Conservation (phyloP, 1,140 invertebrate genomes). For the Leucophenga varia region DNA sequence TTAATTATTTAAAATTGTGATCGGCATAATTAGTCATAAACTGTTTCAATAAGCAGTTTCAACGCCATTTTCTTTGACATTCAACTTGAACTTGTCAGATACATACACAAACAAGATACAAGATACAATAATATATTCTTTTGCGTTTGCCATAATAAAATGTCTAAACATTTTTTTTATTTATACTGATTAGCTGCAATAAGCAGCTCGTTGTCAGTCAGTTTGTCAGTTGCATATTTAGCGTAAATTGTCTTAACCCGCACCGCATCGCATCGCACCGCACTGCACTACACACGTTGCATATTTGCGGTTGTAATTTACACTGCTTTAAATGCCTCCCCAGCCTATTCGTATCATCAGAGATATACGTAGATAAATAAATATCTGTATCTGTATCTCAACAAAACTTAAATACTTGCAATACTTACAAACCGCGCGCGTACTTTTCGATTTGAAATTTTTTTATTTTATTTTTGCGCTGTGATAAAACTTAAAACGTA, state of each 20-base stretch:
- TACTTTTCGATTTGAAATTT: too few relatives aligned
- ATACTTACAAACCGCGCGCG: too few relatives aligned
- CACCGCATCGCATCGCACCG: slow-evolving; percentile 11
- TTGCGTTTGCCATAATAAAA: slow-evolving; percentile 20
- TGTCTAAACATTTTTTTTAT: slow-evolving; percentile 19
- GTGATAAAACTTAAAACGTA: too few relatives aligned
- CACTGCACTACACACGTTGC: too few relatives aligned
- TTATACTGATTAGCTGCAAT: slow-evolving; percentile 39
- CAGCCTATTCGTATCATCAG: too few relatives aligned
- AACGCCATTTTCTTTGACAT: slow-evolving; percentile 29
- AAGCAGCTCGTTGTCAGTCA: too few relatives aligned
- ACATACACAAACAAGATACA: slow-evolving; percentile 2
- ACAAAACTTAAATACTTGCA: too few relatives aligned
- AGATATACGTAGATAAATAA: too few relatives aligned
- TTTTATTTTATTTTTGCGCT: too few relatives aligned
- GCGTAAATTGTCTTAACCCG: slow-evolving; percentile 11
- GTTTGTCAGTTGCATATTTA: slow-evolving; percentile 26
- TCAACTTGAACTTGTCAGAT: slow-evolving; percentile 48
- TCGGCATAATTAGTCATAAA: neutral
- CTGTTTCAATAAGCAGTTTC: neutral
- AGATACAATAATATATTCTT: slow-evolving; percentile 10
- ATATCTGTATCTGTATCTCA: too few relatives aligned
- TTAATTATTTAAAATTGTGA: too few relatives aligned
- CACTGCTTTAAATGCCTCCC: too few relatives aligned
- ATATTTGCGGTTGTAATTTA: slow-evolving; percentile 49